Conservation (phyloP, 1,140 invertebrate genomes). For the Schlechtendalia chinensis region DNA sequence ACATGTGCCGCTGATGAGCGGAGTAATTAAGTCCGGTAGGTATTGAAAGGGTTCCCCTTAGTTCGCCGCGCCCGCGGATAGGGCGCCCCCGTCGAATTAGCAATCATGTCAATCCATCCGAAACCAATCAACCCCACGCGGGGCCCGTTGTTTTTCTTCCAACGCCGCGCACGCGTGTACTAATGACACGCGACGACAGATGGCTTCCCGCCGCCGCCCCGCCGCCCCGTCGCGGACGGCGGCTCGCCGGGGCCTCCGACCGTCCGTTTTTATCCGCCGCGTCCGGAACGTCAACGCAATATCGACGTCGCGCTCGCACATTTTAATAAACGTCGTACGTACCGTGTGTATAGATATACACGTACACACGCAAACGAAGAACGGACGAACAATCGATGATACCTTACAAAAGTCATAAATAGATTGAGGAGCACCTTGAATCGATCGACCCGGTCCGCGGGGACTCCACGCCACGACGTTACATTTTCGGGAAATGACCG, state of each 20-base stretch:
- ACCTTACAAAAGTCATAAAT: no score
- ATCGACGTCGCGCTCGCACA: no score
- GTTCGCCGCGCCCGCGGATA: neutral
- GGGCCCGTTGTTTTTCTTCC: conserved; percentile 42
- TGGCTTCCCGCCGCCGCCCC: conserved; percentile 28
- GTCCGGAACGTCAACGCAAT: no score
- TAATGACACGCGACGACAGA: conserved; percentile 40
- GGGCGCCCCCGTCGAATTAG: conserved; percentile 41
- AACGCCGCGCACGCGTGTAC: conserved; percentile 14
- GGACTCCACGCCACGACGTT: no score
- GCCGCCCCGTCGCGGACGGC: neutral
- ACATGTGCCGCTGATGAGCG: conserved; percentile 47
- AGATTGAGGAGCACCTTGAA: no score
- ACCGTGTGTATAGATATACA: no score
- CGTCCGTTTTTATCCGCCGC: conserved; percentile 8
- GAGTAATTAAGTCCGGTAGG: conserved; percentile 47
- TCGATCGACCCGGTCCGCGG: no score
- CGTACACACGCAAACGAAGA: no score
- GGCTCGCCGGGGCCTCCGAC: no score
- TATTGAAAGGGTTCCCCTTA: conserved; percentile 41
- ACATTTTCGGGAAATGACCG: no score
- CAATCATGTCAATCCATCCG: conserved; percentile 48
- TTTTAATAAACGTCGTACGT: no score
- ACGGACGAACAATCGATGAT: no score
- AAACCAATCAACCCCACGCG: conserved; percentile 48